Conservation (phyloP, 2,888 invertebrate species). For the Tetranychus truncatus region DNA sequence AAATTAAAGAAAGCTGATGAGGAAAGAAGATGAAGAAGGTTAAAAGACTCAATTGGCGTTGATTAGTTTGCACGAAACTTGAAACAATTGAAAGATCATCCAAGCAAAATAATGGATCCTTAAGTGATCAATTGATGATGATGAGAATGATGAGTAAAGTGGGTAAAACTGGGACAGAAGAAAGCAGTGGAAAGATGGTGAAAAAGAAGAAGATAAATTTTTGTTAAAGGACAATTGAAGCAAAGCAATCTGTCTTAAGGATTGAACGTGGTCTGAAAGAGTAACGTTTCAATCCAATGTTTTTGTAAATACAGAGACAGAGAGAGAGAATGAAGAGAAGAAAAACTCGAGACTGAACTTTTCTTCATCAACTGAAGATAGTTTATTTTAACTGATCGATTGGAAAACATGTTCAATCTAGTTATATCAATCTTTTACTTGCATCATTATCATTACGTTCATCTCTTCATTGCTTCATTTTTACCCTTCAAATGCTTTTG, state of each 20-base stretch:
- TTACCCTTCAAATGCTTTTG: not conserved
- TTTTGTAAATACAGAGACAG: not conserved
- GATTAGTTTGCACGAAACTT: not conserved
- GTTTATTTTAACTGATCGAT: not conserved
- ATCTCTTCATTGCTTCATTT: not conserved
- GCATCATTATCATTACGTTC: not conserved
- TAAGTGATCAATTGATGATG: not conserved
- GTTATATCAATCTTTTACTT: not conserved
- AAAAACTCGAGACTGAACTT: not conserved
- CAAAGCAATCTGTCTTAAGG: not conserved
- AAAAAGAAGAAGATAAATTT: not conserved
- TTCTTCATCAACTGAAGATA: not conserved
- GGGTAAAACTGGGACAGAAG: too few species aligned
- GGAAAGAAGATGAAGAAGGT: not conserved
- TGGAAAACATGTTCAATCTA: not conserved
- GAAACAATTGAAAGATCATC: not conserved
- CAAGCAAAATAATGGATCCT: not conserved
- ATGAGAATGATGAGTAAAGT: not conserved
- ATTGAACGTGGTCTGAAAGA: not conserved
- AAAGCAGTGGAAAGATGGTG: not conserved
- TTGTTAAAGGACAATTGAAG: not conserved
- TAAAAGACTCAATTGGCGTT: constrained; percentile 3
- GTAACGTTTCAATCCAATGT: not conserved
- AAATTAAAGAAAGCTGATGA: too few species aligned
- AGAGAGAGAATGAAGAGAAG: not conserved